Conservation (phyloP, 2,888 invertebrate species). For the Scaptomyza cyrtandrae region DNA sequence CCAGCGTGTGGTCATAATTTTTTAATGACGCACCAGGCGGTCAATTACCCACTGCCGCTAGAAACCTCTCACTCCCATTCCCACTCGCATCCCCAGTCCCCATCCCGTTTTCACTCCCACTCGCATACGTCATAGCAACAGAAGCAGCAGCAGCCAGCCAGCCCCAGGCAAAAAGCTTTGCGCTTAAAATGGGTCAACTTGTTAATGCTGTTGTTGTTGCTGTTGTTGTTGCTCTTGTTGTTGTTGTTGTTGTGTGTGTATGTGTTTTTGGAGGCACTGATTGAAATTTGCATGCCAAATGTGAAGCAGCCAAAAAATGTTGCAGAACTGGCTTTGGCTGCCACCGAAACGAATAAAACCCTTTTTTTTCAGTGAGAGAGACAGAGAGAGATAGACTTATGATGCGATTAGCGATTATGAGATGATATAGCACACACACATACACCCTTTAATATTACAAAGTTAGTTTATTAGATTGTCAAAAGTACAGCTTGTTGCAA, state of each 20-base stretch:
- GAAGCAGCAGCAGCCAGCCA: slow-evolving; percentile 4
- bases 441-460: slow-evolving; percentile 1
- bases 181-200: slow-evolving; percentile 71
- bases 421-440: slow-evolving; percentile 42
- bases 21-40: slow-evolving; percentile 67
- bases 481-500: slow-evolving; percentile 1
- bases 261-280: slow-evolving; percentile 60
- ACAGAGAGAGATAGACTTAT: slow-evolving; percentile 43
- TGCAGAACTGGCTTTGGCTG: slow-evolving; percentile 21
- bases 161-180: slow-evolving; percentile 78
- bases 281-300: slow-evolving; percentile 78
- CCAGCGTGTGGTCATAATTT: slow-evolving; percentile 71
- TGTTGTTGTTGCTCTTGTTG: slow-evolving; percentile 28
- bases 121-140: slow-evolving; percentile 69
- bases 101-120: slow-evolving; percentile 15
- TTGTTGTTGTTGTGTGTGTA: slow-evolving; percentile 20
- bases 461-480: slow-evolving; percentile 9
- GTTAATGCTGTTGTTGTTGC: slow-evolving; percentile 41
- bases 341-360: slow-evolving; percentile 19
- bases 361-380: slow-evolving; percentile 35
- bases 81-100: not conserved
- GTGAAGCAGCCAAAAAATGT: slow-evolving; percentile 35
- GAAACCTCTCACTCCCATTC: not conserved
- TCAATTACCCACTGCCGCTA: not conserved
- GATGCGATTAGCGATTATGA: slow-evolving; percentile 75